Evolutionary conservation across 1,140 invertebrate species (phyloP), one percentile per base, ranked within the genome.

Genomic region (Lepidurus apus): DNA sequence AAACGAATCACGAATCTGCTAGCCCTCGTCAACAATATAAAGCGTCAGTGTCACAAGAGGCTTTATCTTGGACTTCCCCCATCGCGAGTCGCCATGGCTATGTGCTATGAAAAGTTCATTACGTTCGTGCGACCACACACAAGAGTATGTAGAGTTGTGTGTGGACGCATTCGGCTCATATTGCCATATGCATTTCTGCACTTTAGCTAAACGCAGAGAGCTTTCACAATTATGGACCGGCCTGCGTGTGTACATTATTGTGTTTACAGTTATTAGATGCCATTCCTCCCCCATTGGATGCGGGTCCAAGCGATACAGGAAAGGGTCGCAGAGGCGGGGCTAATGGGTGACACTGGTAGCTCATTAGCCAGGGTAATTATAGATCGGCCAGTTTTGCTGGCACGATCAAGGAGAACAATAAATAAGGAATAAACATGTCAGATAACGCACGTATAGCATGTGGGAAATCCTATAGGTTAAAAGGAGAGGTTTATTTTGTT

Each of bases 121-220:
- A 65, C 17, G 53, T 65, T 65, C 53, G 53, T 65, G 53, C 13
- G 53, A 65, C 53, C 53, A 65, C 53, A 65, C 53, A 65, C 53
- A 65, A 17, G 4, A 65, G 53, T 65, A 21, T 65, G 53, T 17
- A 47, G 9, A n/a, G 53, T 65, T 65, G 53, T 17, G 1, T 65
- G 53, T 65, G 53, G 53, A 65, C 53, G 21, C 53, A 17, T 65
- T 7, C 21, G 2, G 9, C 7, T n/a, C 53, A 21, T 10, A n/a
- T 65, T 65, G 21, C 17, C 21, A 17, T 65, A 11, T 65, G 13
- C 13, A 13, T n/a, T 65, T n/a, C 13, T 65, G 13, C 13, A 65
- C 21, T n/a, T 21, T 65, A 65, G 17, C 21, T 65, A 65, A 17
- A 34, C 2, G 26, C 26, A 34, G 9, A 65, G 53, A 65, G 21